Evolutionary conservation across 1,140 invertebrate genomes (phyloP).

Genomic region (Myzus persicae): DNA sequence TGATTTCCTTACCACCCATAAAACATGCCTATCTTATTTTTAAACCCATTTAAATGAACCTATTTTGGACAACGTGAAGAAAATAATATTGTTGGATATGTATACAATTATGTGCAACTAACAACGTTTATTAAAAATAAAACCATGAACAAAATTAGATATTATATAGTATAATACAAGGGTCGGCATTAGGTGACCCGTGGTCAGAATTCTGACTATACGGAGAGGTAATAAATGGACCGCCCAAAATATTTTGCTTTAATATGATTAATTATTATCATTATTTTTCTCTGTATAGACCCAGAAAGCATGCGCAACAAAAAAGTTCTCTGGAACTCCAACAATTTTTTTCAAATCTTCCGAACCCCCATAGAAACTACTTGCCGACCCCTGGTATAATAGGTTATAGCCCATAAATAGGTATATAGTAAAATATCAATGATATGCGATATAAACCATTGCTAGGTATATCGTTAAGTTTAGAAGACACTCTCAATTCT

Average conservation of each 20-base stretch:
- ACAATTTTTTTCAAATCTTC: no score
- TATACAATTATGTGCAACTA: neutral
- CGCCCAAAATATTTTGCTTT: no score
- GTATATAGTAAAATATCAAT: neutral
- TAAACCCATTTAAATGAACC: neutral
- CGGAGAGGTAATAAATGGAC: no score
- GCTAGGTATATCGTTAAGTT: slow-evolving; percentile 25
- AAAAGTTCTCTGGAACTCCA: no score
- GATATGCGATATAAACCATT: neutral
- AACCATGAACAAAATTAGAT: neutral
- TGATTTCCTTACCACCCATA: no score
- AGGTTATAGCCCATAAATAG: neutral
- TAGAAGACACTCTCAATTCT: slow-evolving; percentile 29
- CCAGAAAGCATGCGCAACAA: no score
- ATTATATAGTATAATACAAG: neutral
- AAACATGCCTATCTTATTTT: neutral
- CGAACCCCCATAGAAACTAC: no score
- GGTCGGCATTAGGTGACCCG: no score
- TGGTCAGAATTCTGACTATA: no score
- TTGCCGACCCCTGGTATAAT: no score
- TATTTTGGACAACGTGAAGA: neutral
- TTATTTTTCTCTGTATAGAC: no score
- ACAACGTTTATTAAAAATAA: neutral
- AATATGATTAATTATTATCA: no score
- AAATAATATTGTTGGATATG: neutral